phyloP scores from a whole-genome alignment of 2,113 vertebrate genomes.

The Amphiprion percula region DNA sequence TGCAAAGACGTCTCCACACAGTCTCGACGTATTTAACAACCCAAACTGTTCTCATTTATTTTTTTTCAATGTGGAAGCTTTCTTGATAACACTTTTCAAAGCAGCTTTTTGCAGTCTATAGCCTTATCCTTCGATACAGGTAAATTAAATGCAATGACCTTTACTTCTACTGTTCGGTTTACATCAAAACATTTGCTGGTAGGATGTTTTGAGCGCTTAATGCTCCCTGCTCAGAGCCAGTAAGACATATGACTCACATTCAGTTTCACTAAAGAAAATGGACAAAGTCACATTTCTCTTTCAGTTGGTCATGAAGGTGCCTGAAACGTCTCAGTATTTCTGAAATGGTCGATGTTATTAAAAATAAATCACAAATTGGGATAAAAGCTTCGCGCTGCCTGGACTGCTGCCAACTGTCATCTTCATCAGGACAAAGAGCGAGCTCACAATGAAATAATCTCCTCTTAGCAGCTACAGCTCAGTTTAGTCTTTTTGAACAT shows the following conservation, averaged over 20 bases:
- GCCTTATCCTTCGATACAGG: too few species aligned
- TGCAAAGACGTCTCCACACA: too few species aligned
- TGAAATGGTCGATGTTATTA: not conserved
- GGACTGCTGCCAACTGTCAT: not conserved
- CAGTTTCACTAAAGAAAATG: not conserved
- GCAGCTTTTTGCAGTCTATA: too few species aligned
- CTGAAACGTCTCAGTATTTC: not conserved
- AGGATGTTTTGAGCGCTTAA: too few species aligned
- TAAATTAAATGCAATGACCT: too few species aligned
- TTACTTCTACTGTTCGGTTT: too few species aligned
- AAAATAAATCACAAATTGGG: not conserved
- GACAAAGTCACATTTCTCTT: not conserved
- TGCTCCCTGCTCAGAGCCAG: too few species aligned
- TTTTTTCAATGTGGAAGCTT: too few species aligned
- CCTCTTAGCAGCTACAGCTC: not conserved
- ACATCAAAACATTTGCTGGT: too few species aligned
- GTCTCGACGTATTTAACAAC: too few species aligned
- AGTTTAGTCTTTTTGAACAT: not conserved
- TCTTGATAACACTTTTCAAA: too few species aligned
- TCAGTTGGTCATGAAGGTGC: not conserved
- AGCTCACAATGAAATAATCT: not conserved
- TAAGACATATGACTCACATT: not conserved
- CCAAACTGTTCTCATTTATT: too few species aligned
- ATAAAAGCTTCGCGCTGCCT: not conserved
- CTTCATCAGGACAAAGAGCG: not conserved